These are phyloP conservation scores for Cepphus grylle DNA, from an alignment of 2,113 vertebrate genomes.

Conservation along the genomic window DNA sequence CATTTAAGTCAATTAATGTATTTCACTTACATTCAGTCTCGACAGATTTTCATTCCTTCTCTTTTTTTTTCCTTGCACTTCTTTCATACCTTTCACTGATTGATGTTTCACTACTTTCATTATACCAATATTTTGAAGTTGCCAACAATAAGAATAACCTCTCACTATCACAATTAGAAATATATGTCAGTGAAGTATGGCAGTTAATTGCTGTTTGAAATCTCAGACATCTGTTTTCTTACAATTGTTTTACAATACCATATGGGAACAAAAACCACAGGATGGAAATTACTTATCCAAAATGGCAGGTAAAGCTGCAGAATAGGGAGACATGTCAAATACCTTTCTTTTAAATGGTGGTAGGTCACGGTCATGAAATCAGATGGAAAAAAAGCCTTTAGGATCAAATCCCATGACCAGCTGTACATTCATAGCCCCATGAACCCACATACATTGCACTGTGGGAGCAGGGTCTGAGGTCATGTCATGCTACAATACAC, in stretches of 20 bases:
- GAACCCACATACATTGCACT: not conserved
- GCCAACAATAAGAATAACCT: not conserved
- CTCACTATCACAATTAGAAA: not conserved
- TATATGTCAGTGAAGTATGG: slow-evolving; percentile 1
- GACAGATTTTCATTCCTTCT: not conserved
- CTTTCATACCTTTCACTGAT: not conserved
- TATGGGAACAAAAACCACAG: slow-evolving; percentile 15
- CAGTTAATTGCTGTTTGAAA: slow-evolving; percentile 49
- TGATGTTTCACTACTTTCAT: slow-evolving; percentile 17
- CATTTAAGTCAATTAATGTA: not conserved
- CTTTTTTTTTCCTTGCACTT: not conserved
- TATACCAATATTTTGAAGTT: not conserved
- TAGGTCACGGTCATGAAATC: not conserved
- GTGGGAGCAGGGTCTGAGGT: not conserved
- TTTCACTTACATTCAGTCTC: not conserved
- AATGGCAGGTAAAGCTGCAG: slow-evolving; percentile 23
- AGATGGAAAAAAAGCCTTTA: not conserved
- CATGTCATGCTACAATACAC: not conserved
- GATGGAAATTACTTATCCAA: slow-evolving; percentile 7
- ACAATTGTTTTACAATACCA: slow-evolving; percentile 19
- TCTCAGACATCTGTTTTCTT: slow-evolving; percentile 42
- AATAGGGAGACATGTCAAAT: not conserved
- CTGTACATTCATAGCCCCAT: not conserved
- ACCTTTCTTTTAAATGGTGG: not conserved
- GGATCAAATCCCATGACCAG: not conserved